A percentile compares a stretch with the other conserved stretches of the same genome.
These are phyloP conservation scores for Antennarius striatus DNA, from an alignment of 2,113 vertebrate species.

Conservation along the genomic window DNA sequence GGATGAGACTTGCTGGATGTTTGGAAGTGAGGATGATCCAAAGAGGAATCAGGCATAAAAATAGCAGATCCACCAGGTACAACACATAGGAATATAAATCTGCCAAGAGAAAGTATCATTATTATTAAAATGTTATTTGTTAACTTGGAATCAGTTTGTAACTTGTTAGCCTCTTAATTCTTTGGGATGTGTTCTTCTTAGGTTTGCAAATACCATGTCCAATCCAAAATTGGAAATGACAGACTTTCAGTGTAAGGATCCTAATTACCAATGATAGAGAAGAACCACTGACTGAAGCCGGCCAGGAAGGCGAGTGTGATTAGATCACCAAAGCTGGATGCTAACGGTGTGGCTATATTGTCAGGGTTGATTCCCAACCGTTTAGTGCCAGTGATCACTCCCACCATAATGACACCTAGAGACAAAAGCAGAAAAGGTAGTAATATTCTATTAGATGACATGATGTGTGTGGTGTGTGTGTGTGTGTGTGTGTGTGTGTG, in stretches of 20 bases:
- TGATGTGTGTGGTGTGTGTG: too few relatives aligned
- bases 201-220: background rate
- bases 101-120: slow-evolving; percentile 54
- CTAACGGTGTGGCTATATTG: slow-evolving; percentile 94
- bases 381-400: slow-evolving; percentile 86
- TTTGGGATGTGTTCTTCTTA: background rate
- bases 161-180: background rate
- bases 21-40: slow-evolving; percentile 86
- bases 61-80: slow-evolving; percentile 80
- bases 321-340: slow-evolving; percentile 94
- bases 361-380: slow-evolving; percentile 92
- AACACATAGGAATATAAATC: slow-evolving; percentile 81
- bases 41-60: slow-evolving; percentile 85
- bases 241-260: background rate
- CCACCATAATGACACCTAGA: slow-evolving; percentile 90
- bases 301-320: slow-evolving; percentile 91
- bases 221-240: slow-evolving; percentile 1
- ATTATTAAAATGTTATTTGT: background rate
- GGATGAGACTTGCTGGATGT: slow-evolving; percentile 81
- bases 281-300: slow-evolving; percentile 85
- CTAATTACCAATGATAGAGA: slow-evolving; percentile 81
- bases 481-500: too few relatives aligned
- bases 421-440: background rate
- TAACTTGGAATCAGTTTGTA: background rate
- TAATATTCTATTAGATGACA: background rate